Evolutionary conservation across 2,797 vertebrate species (phyloP), one percentile per base, ranked within the genome.

Genomic region (Pogoniulus pusillus): DNA sequence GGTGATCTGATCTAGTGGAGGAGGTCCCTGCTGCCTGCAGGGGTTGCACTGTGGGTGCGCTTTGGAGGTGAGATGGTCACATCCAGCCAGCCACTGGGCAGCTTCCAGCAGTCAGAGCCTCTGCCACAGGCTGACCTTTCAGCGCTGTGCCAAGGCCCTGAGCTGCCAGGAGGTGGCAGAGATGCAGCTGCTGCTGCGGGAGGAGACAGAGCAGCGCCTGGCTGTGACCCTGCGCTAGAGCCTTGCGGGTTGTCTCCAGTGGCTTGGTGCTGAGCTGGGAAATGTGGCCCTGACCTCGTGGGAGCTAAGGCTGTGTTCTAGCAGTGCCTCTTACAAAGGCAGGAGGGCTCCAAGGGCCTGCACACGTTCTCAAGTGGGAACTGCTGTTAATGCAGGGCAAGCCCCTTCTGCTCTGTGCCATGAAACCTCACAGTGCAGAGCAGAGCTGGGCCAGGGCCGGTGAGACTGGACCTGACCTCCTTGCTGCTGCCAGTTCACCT

Each of bases 61-160:
- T 47, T 22, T 10, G 45, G 45, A 47, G 45, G 16, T 23, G 45
- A 22, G 9, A 41, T 18, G 93, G 82, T 99, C 17, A 59, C 94
- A 73, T 97, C 98, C 22, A 91, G 99, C 71, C 96, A 96, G 47
- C 95, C 98, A 34, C 97, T 98, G 1, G 98, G 98, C 89, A 95
- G 68, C 5, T 99, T 99, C 96, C n/a, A n/a, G n/a, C n/a, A n/a
- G n/a, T n/a, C n/a, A n/a, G 96, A 99, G 99, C 86, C 97, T 98
- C 57, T 99, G 99, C 97, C 99, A 98, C 96, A 97, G 99, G 93
- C 92, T 99, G 75, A 97, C 92, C 8, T 99, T 99, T 86, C 98
- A 97, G 97, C 97, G 98, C 9, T 98, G 98, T 68, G 98, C 98
- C 96, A 98, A 97, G 9, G 98, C 98, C 1, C 96, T 99, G 73